Conservation (phyloP, 1,140 invertebrate species). For the Sitophilus oryzae region DNA sequence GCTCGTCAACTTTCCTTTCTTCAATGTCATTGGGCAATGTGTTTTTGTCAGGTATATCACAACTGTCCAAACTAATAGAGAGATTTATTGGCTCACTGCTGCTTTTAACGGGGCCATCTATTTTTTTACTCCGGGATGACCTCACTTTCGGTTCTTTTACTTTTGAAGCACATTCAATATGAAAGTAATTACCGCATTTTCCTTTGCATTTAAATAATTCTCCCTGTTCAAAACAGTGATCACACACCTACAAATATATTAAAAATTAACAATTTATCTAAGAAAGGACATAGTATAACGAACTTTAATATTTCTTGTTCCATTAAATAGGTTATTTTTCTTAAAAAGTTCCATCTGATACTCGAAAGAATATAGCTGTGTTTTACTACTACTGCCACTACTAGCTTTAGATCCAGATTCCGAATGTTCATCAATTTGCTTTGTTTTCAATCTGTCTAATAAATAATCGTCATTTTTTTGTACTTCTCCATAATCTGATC, state of each 20-base stretch:
- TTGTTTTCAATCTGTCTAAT: background rate
- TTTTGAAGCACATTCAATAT: constrained; percentile 44
- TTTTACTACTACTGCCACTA: background rate
- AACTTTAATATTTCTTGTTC: constrained; percentile 17
- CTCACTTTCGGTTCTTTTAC: constrained; percentile 10
- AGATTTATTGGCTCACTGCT: too few species aligned
- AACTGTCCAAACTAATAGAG: too few species aligned
- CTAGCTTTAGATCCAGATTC: constrained; percentile 2
- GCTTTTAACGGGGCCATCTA: background rate
- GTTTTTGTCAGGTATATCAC: too few species aligned
- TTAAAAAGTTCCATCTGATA: constrained; percentile 19
- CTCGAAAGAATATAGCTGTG: constrained; percentile 20
- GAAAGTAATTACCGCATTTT: constrained; percentile 49
- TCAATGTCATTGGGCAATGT: too few species aligned
- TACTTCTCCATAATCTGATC: too few species aligned
- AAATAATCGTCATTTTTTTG: background rate
- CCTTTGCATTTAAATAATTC: constrained; percentile 60
- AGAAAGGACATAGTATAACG: background rate
- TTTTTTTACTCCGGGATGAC: background rate
- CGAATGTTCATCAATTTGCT: background rate
- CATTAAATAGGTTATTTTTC: constrained; percentile 17
- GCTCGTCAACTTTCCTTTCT: constrained; percentile 1
- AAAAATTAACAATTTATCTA: background rate
- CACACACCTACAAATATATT: constrained; percentile 49
- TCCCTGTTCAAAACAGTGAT: constrained; percentile 57